Conservation (phyloP, 2,888 invertebrate genomes). For the Acronicta alni region DNA sequence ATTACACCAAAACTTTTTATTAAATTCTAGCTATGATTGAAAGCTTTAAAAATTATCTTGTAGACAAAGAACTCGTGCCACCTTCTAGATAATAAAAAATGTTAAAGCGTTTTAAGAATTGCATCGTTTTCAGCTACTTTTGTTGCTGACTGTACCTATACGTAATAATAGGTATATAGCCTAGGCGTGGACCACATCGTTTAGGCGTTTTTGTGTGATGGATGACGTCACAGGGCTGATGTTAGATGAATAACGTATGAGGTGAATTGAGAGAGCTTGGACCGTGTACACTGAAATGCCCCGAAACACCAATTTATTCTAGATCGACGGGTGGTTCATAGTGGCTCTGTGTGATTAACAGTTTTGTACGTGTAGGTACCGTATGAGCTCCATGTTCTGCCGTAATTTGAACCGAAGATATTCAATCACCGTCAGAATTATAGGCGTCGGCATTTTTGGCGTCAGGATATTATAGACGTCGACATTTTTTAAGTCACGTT, state of each 20-base stretch:
- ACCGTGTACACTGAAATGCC: slow-evolving; percentile 18
- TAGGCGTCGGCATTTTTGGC: not conserved
- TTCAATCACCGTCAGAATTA: not conserved
- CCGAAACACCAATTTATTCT: slow-evolving; percentile 34
- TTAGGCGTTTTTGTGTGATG: slow-evolving; percentile 36
- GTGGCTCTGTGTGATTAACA: slow-evolving; percentile 24
- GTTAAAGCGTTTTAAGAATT: no score
- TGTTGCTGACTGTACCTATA: no score
- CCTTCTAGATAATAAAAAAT: no score
- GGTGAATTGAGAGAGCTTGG: slow-evolving; percentile 35
- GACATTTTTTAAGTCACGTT: not conserved
- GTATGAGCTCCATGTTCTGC: no score
- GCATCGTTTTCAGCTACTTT: no score
- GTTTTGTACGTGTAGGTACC: not conserved
- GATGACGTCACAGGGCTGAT: slow-evolving; percentile 50
- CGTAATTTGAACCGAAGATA: not conserved
- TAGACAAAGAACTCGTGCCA: no score
- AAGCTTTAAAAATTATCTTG: no score
- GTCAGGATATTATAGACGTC: not conserved
- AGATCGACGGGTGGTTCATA: slow-evolving; percentile 25
- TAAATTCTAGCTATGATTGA: no score
- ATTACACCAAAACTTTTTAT: no score
- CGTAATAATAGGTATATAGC: not conserved
- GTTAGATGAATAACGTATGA: slow-evolving; percentile 51
- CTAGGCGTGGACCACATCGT: not conserved